phyloP scores from a whole-genome alignment of 2,113 vertebrate species.

The Anthoscopus minutus region DNA sequence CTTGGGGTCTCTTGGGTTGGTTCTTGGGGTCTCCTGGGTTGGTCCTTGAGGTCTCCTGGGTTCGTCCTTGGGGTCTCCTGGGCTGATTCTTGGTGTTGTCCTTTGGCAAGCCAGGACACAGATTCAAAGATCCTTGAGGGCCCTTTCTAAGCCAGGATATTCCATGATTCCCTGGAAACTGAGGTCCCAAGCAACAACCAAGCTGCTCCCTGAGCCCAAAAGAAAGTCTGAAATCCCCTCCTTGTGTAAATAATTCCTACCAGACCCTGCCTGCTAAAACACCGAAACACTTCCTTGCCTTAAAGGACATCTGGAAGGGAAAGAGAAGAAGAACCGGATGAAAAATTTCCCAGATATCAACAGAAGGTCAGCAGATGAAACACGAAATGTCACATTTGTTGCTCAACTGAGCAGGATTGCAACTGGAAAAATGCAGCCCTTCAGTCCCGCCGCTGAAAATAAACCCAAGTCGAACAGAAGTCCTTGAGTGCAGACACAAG shows the following conservation, averaged over 20 bases:
- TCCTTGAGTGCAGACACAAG: constrained; percentile 53
- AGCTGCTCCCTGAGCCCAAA: not conserved
- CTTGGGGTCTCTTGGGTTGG: not conserved
- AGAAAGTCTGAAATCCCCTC: fast-evolving
- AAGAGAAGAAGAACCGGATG: not conserved
- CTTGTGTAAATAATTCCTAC: not conserved
- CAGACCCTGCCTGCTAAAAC: not conserved
- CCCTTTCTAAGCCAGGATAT: not conserved
- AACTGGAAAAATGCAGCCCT: not conserved
- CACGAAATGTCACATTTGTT: not conserved
- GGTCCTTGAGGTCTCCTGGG: not conserved
- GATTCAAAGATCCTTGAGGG: not conserved
- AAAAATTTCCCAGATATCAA: not conserved
- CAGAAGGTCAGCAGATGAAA: not conserved
- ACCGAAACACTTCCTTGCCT: not conserved
- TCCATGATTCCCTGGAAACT: fast-evolving
- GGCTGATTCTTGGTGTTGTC: not conserved
- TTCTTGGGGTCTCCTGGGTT: not conserved
- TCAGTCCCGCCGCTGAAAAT: not conserved
- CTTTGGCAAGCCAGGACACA: not conserved
- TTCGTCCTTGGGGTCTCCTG: not conserved
- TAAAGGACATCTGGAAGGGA: not conserved
- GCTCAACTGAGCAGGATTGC: not conserved
- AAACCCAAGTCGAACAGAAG: constrained; percentile 31
- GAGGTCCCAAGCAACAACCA: not conserved